A percentile compares a stretch with the other conserved stretches of the same genome.
Evolutionary conservation across 2,113 vertebrate species (phyloP).

Genomic region (Scatophagus argus): DNA sequence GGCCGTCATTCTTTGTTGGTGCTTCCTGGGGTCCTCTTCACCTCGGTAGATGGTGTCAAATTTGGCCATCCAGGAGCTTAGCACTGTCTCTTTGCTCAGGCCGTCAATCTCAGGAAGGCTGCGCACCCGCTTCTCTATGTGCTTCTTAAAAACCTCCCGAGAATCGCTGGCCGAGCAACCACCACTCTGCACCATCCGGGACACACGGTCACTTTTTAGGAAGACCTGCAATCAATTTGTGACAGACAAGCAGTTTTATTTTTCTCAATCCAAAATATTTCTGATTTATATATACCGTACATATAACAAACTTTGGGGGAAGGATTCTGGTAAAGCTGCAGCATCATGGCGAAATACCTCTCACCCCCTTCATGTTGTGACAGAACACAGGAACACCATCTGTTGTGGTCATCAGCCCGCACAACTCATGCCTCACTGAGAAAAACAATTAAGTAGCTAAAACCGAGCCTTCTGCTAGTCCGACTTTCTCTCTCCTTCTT

Average conservation of each 20-base stretch:
- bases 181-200: slow-evolving; percentile 97
- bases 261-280: no score
- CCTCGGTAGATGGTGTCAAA: slow-evolving; percentile 98
- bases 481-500: no score
- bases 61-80: slow-evolving; percentile 99
- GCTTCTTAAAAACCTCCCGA: slow-evolving; percentile 98
- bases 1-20: slow-evolving; percentile 95
- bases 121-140: slow-evolving; percentile 98
- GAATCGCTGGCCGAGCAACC: slow-evolving; percentile 96
- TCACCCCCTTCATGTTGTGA: no score
- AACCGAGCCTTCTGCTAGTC: no score
- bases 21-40: slow-evolving; percentile 96
- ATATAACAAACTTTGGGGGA: neutral
- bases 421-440: no score
- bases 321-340: neutral
- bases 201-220: slow-evolving; percentile 96
- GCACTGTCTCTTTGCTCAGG: slow-evolving; percentile 97
- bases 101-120: slow-evolving; percentile 97
- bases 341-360: neutral
- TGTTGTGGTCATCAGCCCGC: neutral
- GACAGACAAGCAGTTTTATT: neutral
- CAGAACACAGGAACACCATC: no score
- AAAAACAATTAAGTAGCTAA: no score
- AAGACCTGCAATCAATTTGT: slow-evolving; percentile 87
- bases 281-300: neutral